Evolutionary conservation across 2,113 vertebrate species (phyloP).

Genomic region (Callorhinus ursinus): DNA sequence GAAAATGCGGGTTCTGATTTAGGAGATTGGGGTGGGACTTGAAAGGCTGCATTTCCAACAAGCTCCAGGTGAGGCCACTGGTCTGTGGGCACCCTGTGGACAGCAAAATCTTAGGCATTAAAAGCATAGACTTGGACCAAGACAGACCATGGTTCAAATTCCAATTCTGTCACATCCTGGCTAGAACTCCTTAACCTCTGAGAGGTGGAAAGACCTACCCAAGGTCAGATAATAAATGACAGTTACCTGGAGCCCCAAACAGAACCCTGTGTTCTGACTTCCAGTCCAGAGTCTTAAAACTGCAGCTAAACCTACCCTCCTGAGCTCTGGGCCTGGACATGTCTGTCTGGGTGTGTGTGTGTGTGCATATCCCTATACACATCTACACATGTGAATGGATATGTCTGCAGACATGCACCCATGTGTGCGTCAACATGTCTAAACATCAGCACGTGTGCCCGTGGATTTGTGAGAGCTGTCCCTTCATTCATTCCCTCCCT

Average conservation of each 20-base stretch:
- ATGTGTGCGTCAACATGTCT: not conserved
- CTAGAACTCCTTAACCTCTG: not conserved
- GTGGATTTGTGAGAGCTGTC: not conserved
- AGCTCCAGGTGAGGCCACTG: not conserved
- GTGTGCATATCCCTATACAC: not conserved
- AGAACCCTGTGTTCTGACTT: not conserved
- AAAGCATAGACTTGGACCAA: not conserved
- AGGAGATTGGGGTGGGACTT: not conserved
- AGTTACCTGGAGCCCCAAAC: not conserved
- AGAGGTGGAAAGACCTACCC: not conserved
- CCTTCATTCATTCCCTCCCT: not conserved
- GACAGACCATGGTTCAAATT: not conserved
- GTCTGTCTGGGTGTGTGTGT: not conserved
- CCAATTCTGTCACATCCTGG: not conserved
- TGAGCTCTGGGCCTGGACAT: not conserved
- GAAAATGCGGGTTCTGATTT: not conserved
- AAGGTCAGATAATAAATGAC: not conserved
- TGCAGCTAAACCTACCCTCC: not conserved
- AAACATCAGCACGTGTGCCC: not conserved
- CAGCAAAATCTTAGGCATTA: not conserved
- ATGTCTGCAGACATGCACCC: not conserved
- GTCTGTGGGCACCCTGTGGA: not conserved
- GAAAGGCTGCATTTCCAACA: not conserved
- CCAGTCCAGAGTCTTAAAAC: not conserved
- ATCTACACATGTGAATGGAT: not conserved